Percentiles rank a stretch among this genome's conserved stretches.
Conservation (phyloP, 2,888 invertebrate genomes). For the Calameuta pallipes region DNA sequence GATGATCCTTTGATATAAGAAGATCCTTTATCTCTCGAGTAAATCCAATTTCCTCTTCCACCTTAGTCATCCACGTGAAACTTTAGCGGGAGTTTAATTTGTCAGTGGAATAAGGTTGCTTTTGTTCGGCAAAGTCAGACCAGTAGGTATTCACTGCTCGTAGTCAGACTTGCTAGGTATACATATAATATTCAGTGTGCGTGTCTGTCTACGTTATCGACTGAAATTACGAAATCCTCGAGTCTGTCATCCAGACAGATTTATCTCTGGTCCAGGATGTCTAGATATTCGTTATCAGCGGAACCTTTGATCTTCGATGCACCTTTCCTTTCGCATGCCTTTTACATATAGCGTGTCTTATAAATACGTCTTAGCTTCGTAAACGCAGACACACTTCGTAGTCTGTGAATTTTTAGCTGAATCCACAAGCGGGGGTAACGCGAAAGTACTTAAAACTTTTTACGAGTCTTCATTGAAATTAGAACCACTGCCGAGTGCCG, state of each 20-base stretch:
- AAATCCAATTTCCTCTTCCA: not conserved
- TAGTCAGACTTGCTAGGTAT: not conserved
- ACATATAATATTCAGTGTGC: not conserved
- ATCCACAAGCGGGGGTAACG: not conserved
- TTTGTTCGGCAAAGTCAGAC: not conserved
- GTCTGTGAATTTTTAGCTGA: not conserved
- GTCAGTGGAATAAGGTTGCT: not conserved
- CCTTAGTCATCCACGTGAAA: not conserved
- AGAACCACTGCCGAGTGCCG: constrained; percentile 27
- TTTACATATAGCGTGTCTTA: not conserved
- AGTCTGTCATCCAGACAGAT: not conserved
- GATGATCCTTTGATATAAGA: not conserved
- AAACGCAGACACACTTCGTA: not conserved
- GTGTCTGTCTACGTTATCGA: not conserved
- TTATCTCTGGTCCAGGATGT: not conserved
- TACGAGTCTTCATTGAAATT: constrained; percentile 53
- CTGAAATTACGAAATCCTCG: not conserved
- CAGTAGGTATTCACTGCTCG: not conserved
- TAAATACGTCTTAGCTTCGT: not conserved
- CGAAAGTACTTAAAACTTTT: constrained; percentile 52
- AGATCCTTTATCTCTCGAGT: not conserved
- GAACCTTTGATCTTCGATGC: not conserved
- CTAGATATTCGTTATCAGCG: not conserved
- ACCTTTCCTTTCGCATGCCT: too few relatives aligned
- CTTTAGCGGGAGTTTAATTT: not conserved